These are phyloP conservation scores for Melieria crassipennis DNA, from an alignment of 2,888 invertebrate species.

Conservation along the genomic window DNA sequence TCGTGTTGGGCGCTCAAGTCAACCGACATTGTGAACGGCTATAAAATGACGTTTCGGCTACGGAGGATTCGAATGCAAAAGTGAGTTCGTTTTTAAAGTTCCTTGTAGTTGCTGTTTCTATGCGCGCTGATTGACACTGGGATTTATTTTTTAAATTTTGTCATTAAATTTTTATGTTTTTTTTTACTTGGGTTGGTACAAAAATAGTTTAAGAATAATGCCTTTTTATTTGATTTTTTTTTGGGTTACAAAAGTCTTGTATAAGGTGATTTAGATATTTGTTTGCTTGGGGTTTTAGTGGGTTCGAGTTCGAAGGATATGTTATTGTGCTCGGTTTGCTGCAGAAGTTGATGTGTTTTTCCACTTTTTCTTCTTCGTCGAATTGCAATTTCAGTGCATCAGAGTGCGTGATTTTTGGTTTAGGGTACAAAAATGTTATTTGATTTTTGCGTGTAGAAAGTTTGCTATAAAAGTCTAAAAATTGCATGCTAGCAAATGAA, in stretches of 20 bases:
- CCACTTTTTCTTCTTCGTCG: too few species aligned
- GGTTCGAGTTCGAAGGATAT: constrained; percentile 10
- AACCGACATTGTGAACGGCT: constrained; percentile 54
- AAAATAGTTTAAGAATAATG: not conserved
- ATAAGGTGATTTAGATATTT: constrained; percentile 14
- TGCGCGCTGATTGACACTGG: constrained; percentile 2
- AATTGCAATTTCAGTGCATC: too few species aligned
- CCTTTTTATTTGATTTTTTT: not conserved
- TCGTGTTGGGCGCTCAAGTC: constrained; percentile 61
- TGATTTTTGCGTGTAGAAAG: too few species aligned
- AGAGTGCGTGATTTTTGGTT: too few species aligned
- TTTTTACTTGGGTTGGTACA: not conserved
- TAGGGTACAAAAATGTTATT: too few species aligned
- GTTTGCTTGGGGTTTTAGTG: not conserved
- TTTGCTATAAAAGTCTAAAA: too few species aligned
- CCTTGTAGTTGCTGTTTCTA: constrained; percentile 18
- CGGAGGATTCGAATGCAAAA: constrained; percentile 1
- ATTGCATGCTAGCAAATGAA: too few species aligned
- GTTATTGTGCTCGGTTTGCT: too few species aligned
- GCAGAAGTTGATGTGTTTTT: too few species aligned
- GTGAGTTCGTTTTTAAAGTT: constrained; percentile 24
- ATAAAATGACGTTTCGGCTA: constrained; percentile 7
- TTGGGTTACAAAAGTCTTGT: constrained; percentile 1
- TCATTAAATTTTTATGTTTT: not conserved
- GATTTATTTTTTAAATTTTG: not conserved